Evolutionary conservation across 2,797 vertebrate genomes (phyloP).

Genomic region (Dendrocincla fuliginosa): DNA sequence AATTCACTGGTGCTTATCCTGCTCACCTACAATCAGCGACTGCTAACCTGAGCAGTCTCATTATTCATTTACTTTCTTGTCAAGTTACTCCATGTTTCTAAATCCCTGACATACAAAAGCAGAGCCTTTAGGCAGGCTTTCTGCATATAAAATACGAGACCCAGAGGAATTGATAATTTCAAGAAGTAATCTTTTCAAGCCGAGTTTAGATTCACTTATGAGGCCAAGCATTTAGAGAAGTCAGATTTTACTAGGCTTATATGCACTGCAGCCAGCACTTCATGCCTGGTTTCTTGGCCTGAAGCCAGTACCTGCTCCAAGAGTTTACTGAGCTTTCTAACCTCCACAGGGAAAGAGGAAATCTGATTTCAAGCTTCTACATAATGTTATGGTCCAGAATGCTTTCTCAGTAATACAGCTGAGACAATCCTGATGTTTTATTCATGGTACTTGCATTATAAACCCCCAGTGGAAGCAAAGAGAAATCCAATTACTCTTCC

Average conservation of each 20-base stretch:
- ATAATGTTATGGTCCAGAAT: background rate
- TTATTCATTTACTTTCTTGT: background rate
- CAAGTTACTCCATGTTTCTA: background rate
- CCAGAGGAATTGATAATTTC: background rate
- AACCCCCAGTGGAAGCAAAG: background rate
- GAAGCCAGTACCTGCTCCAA: background rate
- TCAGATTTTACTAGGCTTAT: background rate
- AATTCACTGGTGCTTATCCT: background rate
- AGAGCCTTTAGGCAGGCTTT: background rate
- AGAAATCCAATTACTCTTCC: background rate
- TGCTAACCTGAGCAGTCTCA: background rate
- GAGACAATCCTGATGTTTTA: background rate
- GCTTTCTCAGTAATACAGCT: background rate
- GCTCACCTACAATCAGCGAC: background rate
- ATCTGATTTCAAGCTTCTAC: background rate
- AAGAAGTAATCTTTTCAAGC: background rate
- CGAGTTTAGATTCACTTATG: background rate
- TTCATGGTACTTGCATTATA: constrained; percentile 1
- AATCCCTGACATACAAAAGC: background rate
- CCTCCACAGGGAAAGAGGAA: background rate
- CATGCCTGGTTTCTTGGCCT: background rate
- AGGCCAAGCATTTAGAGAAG: background rate
- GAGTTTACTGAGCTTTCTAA: constrained; percentile 1
- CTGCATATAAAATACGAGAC: background rate
- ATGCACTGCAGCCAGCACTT: background rate